A percentile compares a stretch with the other conserved stretches of the same genome.
These are phyloP conservation scores for Lepisosteus osseus DNA, from an alignment of 2,113 vertebrate species.

Conservation along the genomic window DNA sequence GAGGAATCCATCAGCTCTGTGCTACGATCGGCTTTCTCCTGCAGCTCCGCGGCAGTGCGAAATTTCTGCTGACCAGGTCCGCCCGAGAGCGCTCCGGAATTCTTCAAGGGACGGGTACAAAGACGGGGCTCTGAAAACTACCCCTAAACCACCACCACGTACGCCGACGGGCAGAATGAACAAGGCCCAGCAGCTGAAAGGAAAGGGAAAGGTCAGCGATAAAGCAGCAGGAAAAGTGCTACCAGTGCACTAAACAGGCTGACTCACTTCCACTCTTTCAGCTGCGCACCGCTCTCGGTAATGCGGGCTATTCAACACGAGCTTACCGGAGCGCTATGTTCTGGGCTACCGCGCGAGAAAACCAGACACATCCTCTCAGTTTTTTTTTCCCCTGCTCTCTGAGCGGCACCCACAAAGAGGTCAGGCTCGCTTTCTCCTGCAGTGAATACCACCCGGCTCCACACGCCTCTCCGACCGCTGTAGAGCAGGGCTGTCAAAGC, in stretches of 20 bases:
- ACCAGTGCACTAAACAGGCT: constrained; percentile 57
- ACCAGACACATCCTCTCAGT: constrained; percentile 27
- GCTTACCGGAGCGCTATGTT: constrained; percentile 52
- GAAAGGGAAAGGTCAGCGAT: constrained; percentile 9
- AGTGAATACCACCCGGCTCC: neutral
- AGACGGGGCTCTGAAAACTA: too few relatives aligned
- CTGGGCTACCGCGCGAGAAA: constrained; percentile 32
- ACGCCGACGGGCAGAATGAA: neutral
- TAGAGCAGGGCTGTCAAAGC: too few relatives aligned
- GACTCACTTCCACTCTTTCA: constrained; percentile 62
- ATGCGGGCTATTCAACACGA: constrained; percentile 57
- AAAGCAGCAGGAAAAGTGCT: constrained; percentile 40
- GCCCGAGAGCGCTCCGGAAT: too few relatives aligned
- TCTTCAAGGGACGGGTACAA: too few relatives aligned
- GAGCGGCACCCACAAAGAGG: neutral
- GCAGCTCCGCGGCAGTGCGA: neutral
- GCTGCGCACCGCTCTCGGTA: constrained; percentile 42
- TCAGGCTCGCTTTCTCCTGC: neutral
- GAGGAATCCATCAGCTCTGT: neutral
- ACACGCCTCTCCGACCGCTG: neutral
- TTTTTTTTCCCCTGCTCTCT: constrained; percentile 2
- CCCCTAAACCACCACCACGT: neutral
- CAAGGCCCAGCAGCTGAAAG: constrained; percentile 6
- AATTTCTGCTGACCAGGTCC: neutral
- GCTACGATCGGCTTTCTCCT: neutral